These are phyloP conservation scores for Pogonomyrmex barbatus DNA, from an alignment of 1,140 invertebrate species.

Conservation along the genomic window DNA sequence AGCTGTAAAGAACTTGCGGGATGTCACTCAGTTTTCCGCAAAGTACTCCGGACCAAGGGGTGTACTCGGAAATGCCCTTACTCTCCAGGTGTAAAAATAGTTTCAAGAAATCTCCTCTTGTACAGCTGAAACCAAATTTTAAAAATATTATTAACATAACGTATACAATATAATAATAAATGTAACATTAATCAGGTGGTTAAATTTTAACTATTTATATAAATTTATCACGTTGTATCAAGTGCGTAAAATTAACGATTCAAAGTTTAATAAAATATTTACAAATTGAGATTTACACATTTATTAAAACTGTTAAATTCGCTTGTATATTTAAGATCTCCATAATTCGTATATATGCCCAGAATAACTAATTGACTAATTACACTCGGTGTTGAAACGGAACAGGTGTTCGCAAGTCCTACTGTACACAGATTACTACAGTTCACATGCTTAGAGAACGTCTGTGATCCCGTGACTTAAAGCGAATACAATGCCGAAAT, in stretches of 20 bases:
- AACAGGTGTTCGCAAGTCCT: conserved; percentile 78
- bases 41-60: conserved; percentile 91
- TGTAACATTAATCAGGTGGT: not conserved
- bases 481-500: conserved; percentile 77
- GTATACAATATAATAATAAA: not conserved
- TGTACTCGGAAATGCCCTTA: conserved; percentile 92
- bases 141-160: not conserved
- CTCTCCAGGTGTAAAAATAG: conserved; percentile 91
- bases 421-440: conserved; percentile 77
- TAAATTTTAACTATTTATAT: not conserved
- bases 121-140: conserved; percentile 89
- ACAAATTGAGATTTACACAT: too few relatives aligned
- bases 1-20: conserved; percentile 93
- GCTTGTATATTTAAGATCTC: not conserved
- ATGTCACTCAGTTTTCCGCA: conserved; percentile 91
- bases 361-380: conserved; percentile 77
- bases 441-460: conserved; percentile 72
- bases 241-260: not conserved
- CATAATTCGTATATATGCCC: conserved; percentile 32
- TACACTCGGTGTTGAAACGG: conserved; percentile 76
- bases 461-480: conserved; percentile 75
- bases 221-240: not conserved
- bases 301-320: conserved; percentile 11
- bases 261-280: not conserved
- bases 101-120: conserved; percentile 92